phyloP scores from a whole-genome alignment of 92 coral and sea anemone genomes.

The Porites divaricata region DNA sequence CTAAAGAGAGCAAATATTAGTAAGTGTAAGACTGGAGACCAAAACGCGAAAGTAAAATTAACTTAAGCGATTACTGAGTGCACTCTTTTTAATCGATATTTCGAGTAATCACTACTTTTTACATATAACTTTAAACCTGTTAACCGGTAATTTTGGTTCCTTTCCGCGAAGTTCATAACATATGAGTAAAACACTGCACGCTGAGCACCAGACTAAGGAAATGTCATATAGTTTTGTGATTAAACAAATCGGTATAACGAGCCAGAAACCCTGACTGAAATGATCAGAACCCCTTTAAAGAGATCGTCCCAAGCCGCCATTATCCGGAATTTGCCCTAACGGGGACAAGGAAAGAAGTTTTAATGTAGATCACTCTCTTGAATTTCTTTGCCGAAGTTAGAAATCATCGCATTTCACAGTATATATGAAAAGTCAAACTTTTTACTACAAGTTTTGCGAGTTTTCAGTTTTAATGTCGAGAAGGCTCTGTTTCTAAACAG shows the following conservation, averaged over 20 bases:
- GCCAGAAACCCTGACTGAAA: neutral
- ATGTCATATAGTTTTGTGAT: conserved; percentile 10
- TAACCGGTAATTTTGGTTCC: no score
- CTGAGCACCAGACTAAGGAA: neutral
- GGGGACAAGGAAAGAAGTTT: neutral
- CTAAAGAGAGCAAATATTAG: no score
- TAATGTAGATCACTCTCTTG: neutral
- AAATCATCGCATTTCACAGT: conserved; percentile 13
- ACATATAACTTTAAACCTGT: no score
- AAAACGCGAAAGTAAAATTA: no score
- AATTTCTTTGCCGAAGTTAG: neutral
- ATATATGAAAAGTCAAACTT: neutral
- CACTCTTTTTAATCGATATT: no score
- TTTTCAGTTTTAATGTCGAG: no score
- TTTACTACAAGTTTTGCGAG: no score
- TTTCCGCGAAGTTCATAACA: neutral
- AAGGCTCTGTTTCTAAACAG: conserved; percentile 7
- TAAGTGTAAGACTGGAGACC: no score
- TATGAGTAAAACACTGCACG: neutral
- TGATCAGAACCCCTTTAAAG: neutral
- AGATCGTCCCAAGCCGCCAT: no score
- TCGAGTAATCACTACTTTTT: no score
- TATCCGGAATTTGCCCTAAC: no score
- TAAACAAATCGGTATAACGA: neutral
- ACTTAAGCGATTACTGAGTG: no score